phyloP scores from a whole-genome alignment of 2,113 vertebrate species.

The Myxocyprinus asiaticus region DNA sequence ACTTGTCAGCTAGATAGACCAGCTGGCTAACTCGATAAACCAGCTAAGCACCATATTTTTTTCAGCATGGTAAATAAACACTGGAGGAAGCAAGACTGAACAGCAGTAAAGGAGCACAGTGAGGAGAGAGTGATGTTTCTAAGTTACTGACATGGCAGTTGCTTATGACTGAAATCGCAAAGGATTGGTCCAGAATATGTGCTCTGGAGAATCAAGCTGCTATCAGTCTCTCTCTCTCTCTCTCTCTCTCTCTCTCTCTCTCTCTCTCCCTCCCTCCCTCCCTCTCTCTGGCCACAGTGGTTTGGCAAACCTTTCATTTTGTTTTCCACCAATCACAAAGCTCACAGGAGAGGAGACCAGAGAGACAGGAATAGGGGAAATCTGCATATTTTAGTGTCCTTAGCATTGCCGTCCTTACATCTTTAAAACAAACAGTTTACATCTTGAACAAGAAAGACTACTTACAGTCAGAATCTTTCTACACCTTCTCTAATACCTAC shows the following conservation, averaged over 20 bases:
- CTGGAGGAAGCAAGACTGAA: background rate
- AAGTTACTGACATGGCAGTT: constrained; percentile 11
- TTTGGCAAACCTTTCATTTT: constrained; percentile 69
- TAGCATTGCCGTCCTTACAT: background rate
- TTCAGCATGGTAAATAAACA: background rate
- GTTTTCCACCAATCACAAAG: constrained; percentile 63
- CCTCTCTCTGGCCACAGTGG: constrained; percentile 43
- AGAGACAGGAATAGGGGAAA: background rate
- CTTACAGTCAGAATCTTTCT: constrained; percentile 5
- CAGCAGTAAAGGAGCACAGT: background rate
- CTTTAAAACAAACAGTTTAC: background rate
- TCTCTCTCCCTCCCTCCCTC: too few species aligned
- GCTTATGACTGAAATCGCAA: background rate
- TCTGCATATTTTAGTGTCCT: constrained; percentile 25
- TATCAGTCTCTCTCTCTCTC: constrained; percentile 28
- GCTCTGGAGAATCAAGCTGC: constrained; percentile 38
- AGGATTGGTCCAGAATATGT: constrained; percentile 23
- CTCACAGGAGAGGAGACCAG: background rate
- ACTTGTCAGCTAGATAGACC: too few species aligned
- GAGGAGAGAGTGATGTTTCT: background rate
- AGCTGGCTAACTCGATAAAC: too few species aligned
- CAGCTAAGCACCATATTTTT: too few species aligned
- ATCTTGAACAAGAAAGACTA: constrained; percentile 19
- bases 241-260: too few species aligned
- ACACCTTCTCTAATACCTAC: constrained; percentile 13